Percentiles rank a stretch among this genome's conserved stretches.
These are phyloP conservation scores for Todiramphus chloris DNA, from an alignment of 2,113 vertebrate species.

Conservation along the genomic window DNA sequence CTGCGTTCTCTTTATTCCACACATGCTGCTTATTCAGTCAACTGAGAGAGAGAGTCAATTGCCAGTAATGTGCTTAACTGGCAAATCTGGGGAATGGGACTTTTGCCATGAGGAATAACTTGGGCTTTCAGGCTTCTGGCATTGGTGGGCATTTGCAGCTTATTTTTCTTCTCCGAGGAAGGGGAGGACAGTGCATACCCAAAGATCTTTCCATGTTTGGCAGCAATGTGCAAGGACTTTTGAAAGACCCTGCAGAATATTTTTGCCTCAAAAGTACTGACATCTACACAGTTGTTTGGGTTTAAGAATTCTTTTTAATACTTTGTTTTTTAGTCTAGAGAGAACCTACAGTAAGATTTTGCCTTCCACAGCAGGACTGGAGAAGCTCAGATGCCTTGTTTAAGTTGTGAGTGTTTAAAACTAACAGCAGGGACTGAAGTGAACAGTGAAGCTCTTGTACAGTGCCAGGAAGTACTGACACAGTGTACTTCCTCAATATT, in stretches of 20 bases:
- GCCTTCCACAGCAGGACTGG: conserved; percentile 12
- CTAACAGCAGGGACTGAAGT: conserved; percentile 50
- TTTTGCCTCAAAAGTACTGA: conserved; percentile 32
- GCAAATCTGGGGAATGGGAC: conserved; percentile 33
- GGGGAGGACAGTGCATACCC: conserved; percentile 18
- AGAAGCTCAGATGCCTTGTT: conserved; percentile 64
- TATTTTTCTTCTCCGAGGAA: conserved; percentile 54
- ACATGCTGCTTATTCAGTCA: conserved; percentile 5
- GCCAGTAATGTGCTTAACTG: conserved; percentile 29
- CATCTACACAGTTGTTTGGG: conserved; percentile 34
- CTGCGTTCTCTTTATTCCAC: neutral
- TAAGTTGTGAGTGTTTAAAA: conserved; percentile 54
- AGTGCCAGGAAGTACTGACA: conserved; percentile 67
- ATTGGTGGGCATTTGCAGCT: conserved; percentile 31
- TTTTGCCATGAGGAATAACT: conserved; percentile 50
- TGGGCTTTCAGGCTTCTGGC: conserved; percentile 52
- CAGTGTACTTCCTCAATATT: conserved; percentile 68
- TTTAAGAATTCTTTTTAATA: conserved; percentile 36
- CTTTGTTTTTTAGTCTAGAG: neutral
- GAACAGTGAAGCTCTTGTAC: conserved; percentile 63
- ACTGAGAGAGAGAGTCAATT: neutral
- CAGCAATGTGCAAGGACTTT: conserved; percentile 10
- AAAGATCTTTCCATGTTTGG: conserved; percentile 51
- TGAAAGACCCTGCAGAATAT: conserved; percentile 1
- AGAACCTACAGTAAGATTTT: conserved; percentile 2